Base-by-base conservation (phyloP, 2,888 invertebrate species). In the Rotaria magnacalcarata region DNA sequence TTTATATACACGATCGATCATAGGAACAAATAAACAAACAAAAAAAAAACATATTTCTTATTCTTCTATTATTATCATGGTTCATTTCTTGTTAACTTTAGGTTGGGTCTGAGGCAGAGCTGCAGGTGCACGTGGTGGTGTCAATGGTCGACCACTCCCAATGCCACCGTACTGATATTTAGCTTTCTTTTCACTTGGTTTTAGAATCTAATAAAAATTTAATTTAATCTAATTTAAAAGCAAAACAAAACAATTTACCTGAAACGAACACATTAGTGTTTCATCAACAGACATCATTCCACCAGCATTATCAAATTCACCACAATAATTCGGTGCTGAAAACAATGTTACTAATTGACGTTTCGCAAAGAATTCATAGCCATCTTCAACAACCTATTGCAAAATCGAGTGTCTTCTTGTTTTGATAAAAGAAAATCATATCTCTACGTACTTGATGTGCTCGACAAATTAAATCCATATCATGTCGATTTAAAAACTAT, bases 201-300 rank as follows among this genome's bases (percentile, higher is more conserved):
- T 92, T 89, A 92, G 89, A 87, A 92, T 92, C 80, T 80, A 80
- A 14, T 47, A 10, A 14, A 67, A 27, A 34, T 2, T 34, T 34
- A 34, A 34, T 34, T 34, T 34, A 34, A 34, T 34, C 2, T 34
- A 34, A 34, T 34, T 34, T 34, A 47, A 47, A 47, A 47, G 47
- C 7, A n/a, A 10, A n/a, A 34, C 2, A 8, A 80, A 41, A 34
- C 16, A 16, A 47, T n/a, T 87, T 88, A 96, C 96, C 95, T 98
- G 98, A 93, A 98, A 98, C 89, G 97, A 97, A 93, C 98, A 98
- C 97, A 98, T 97, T 85, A 98, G 93, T 87, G 97, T 96, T 91
- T 98, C 97, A 91, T 98, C 98, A 56, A 99, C 98, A 87, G 96
- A 96, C 98, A 98, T 98, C 97, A 98, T 98, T 87, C 97, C 98